Conservation (phyloP, 2,797 vertebrate genomes). For the Limnodromus scolopaceus region DNA sequence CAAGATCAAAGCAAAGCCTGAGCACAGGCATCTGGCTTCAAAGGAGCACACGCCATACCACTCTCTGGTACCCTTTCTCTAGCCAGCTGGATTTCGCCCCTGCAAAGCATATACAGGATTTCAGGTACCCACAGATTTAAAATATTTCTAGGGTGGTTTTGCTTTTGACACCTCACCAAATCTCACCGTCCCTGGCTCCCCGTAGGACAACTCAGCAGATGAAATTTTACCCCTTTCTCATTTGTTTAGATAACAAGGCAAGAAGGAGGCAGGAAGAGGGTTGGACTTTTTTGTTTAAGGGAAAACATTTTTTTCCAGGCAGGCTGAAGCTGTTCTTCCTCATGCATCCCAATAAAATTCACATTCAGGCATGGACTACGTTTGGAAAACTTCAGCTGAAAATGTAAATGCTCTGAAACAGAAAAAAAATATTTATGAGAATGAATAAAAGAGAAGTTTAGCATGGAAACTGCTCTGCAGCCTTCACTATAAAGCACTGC, state of each 20-base stretch:
- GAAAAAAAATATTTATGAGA: background rate
- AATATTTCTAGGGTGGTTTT: background rate
- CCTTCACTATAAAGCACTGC: conserved; percentile 45
- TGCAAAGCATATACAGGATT: background rate
- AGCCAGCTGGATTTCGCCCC: background rate
- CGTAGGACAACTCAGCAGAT: background rate
- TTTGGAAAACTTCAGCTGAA: conserved; percentile 24
- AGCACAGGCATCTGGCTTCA: background rate
- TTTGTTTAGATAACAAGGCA: background rate
- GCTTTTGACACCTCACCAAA: background rate
- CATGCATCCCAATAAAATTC: conserved; percentile 36
- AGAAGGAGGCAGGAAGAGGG: background rate
- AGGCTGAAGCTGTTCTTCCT: conserved; percentile 8
- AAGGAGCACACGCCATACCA: background rate
- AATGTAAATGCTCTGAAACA: conserved; percentile 27
- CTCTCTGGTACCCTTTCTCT: background rate
- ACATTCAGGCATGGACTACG: background rate
- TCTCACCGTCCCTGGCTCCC: background rate
- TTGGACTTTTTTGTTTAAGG: background rate
- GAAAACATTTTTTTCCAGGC: conserved; percentile 24
- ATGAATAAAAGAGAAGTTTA: conserved; percentile 36
- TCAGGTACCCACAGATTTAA: background rate
- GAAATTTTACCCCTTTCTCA: background rate
- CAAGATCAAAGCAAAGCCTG: background rate
- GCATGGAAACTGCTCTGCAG: conserved; percentile 25